phyloP scores from a whole-genome alignment of 30 jellyfish, hydroid and myxozoan species.

The Aurelia sp. region DNA sequence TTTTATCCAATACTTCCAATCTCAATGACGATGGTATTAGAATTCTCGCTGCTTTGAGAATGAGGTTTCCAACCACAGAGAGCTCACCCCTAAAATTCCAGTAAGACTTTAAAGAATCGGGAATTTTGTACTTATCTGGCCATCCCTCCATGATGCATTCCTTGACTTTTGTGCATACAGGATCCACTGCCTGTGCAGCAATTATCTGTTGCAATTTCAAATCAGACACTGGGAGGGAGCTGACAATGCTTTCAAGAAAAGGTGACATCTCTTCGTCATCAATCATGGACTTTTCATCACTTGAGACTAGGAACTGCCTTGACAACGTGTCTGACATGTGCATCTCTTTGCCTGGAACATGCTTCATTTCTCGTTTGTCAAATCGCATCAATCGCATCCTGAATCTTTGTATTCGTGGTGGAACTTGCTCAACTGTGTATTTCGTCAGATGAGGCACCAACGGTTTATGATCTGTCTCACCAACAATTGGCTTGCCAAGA shows the following conservation, averaged over 20 bases:
- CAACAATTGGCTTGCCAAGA: too few relatives aligned
- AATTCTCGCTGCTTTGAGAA: slow-evolving; percentile 17
- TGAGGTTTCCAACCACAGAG: slow-evolving; percentile 37
- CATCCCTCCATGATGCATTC: slow-evolving; percentile 14
- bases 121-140: slow-evolving; percentile 38
- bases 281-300: too few relatives aligned
- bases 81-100: background rate
- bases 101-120: background rate
- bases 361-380: slow-evolving; percentile 8
- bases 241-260: slow-evolving; percentile 20
- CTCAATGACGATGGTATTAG: slow-evolving; percentile 25
- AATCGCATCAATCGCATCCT: slow-evolving; percentile 33
- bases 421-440: slow-evolving; percentile 20
- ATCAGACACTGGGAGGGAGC: slow-evolving; percentile 19
- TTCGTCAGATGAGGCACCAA: background rate
- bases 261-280: slow-evolving; percentile 16
- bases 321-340: too few relatives aligned
- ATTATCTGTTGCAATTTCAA: slow-evolving; percentile 12
- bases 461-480: too few relatives aligned
- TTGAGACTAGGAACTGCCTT: too few relatives aligned
- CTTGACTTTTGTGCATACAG: slow-evolving; percentile 9
- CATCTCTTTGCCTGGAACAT: background rate
- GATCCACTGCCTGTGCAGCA: slow-evolving; percentile 14
- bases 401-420: slow-evolving; percentile 17
- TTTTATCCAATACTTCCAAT: slow-evolving; percentile 21